These are phyloP conservation scores for Ectemnius lituratus DNA, from an alignment of 2,888 invertebrate genomes.

Conservation along the genomic window DNA sequence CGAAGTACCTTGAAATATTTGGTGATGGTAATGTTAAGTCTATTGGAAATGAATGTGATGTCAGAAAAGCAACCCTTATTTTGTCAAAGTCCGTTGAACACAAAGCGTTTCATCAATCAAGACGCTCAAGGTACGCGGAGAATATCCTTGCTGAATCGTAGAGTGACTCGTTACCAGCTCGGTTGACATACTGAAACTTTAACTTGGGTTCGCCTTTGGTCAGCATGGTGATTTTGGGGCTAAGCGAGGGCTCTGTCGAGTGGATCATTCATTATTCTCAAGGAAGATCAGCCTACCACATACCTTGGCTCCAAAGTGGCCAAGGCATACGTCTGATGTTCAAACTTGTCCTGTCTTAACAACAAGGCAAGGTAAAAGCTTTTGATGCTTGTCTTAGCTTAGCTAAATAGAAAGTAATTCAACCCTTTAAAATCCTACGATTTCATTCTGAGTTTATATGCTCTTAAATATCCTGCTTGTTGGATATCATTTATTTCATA, in stretches of 20 bases:
- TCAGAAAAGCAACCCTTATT: background rate
- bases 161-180: constrained; percentile 45
- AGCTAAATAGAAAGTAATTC: too few relatives aligned
- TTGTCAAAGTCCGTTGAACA: background rate
- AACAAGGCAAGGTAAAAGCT: too few relatives aligned
- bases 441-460: too few relatives aligned
- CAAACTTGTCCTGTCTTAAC: too few relatives aligned
- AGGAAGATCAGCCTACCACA: constrained; percentile 19
- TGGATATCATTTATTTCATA: too few relatives aligned
- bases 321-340: background rate
- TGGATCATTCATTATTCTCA: constrained; percentile 62
- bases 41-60: too few relatives aligned
- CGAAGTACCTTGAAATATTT: too few relatives aligned
- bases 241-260: background rate
- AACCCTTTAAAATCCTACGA: too few relatives aligned
- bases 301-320: background rate
- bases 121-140: background rate
- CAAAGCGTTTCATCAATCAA: constrained; percentile 1
- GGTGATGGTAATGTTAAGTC: too few relatives aligned
- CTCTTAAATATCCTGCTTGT: too few relatives aligned
- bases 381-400: too few relatives aligned
- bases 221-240: constrained; percentile 34
- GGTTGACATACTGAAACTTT: constrained; percentile 67
- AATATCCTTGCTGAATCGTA: constrained; percentile 18
- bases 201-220: constrained; percentile 60